A percentile compares a stretch with the other conserved stretches of the same genome.
These are phyloP conservation scores for Drosophila bocki DNA, from an alignment of 1,140 invertebrate species.

Conservation along the genomic window DNA sequence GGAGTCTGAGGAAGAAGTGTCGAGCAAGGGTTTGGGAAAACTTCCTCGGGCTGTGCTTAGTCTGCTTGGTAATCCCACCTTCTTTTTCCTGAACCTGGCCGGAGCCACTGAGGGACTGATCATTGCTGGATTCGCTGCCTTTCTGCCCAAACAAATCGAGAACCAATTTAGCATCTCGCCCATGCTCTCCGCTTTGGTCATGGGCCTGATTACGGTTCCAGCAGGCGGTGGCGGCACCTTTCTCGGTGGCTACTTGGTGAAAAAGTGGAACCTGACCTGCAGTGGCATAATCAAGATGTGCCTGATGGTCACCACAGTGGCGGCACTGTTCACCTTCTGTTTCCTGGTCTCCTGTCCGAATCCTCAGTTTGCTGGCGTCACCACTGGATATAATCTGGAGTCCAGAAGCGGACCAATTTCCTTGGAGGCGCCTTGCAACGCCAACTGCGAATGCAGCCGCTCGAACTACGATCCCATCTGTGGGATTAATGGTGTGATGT, in stretches of 20 bases:
- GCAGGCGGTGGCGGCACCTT: constrained; percentile 92
- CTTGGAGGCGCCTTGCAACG: constrained; percentile 87
- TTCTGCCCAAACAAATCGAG: constrained; percentile 93
- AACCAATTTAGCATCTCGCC: constrained; percentile 92
- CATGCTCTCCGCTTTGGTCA: constrained; percentile 89
- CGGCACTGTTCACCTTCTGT: constrained; percentile 87
- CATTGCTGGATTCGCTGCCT: constrained; percentile 92
- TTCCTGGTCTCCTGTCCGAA: constrained; percentile 92
- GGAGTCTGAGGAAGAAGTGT: constrained; percentile 40
- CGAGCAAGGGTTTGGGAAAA: constrained; percentile 85
- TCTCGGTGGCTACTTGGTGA: constrained; percentile 92
- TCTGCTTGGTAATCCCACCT: constrained; percentile 91
- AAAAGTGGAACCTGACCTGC: constrained; percentile 90
- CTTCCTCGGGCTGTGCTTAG: constrained; percentile 89
- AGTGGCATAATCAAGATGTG: constrained; percentile 92
- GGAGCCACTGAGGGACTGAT: constrained; percentile 92
- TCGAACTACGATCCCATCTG: constrained; percentile 88
- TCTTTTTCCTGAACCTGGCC: constrained; percentile 92
- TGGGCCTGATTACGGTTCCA: constrained; percentile 91
- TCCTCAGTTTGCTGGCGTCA: constrained; percentile 90
- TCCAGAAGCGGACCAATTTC: neutral
- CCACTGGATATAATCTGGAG: constrained; percentile 86
- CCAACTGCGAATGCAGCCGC: constrained; percentile 87
- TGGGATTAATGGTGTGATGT: constrained; percentile 91
- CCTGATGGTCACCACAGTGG: constrained; percentile 87